Base-by-base conservation (phyloP, 2,797 vertebrate species). In the Notolepis coatsorum region DNA sequence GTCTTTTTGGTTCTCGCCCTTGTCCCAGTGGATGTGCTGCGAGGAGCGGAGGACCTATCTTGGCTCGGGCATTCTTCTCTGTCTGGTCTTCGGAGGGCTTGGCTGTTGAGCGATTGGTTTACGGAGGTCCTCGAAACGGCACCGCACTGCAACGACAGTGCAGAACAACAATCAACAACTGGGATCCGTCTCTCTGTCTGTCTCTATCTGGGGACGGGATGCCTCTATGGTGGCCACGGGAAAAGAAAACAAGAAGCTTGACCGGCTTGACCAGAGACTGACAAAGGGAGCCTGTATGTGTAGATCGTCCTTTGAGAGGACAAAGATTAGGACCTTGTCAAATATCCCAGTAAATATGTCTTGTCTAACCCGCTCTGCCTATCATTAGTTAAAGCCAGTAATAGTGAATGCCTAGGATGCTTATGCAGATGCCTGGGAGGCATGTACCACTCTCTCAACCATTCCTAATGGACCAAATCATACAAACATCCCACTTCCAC, bases 71-170 rank as follows among this genome's bases (percentile, higher is more conserved):
- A 80, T 86, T 86, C 87, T 73, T 57, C 73, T 25, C 55, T 7
- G 37, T 63, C 78, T 28, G 57, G 45, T 79, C 75, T 73, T 41
- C 62, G 68, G 39, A 77, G 59, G 45, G 49, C 63, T 48, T 18
- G 61, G 60, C 80, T 57, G 7, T 68, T 63, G 27, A 21, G 49
- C 60, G 54, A 61, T 75, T 35, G 88, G 57, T 81, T 77, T 33
- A 51, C 51, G 6, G 65, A 59, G 51, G 79, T 81, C 70, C 86
- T 80, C 39, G 79, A 79, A 43, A 53, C 73, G 15, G 70, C 64
- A 25, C 54, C 77, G 6, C 82, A 75, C 93, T 93, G 88, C 68
- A 92, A 91, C 59, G 79, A 91, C 89, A 91, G 81, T n/a, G n/a
- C 79, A 90, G 68, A 87, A 77, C 75, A 84, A 80, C 61, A 77